phyloP scores from a whole-genome alignment of 2,113 vertebrate species.

The Rhadina sibilatrix region DNA sequence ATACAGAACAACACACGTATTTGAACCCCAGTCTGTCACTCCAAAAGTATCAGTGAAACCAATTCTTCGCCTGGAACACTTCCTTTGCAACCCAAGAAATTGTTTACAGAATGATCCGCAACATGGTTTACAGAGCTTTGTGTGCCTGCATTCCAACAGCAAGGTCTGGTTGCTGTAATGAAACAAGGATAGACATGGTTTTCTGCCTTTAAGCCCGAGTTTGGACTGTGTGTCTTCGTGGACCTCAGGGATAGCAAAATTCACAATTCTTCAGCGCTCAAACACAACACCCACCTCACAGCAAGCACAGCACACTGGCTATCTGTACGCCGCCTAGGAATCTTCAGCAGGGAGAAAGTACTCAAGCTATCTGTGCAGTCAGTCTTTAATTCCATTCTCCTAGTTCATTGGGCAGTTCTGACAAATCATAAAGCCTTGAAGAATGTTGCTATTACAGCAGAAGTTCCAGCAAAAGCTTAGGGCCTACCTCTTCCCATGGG shows the following conservation, averaged over 20 bases:
- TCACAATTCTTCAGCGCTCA: background rate
- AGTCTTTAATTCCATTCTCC: background rate
- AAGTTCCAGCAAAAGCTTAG: background rate
- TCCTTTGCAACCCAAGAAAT: background rate
- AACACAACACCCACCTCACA: background rate
- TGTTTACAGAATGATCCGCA: background rate
- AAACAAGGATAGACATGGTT: background rate
- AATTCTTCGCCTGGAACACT: background rate
- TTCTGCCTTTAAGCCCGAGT: background rate
- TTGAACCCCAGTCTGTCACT: background rate
- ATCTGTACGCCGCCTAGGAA: background rate
- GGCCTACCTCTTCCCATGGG: background rate
- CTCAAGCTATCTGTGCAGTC: background rate
- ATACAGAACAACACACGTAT: rapidly evolving
- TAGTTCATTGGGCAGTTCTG: background rate
- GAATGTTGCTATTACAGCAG: background rate
- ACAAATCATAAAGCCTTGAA: background rate
- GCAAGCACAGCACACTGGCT: rapidly evolving
- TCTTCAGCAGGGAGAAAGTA: background rate
- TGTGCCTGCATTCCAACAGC: background rate
- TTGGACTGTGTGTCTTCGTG: rapidly evolving
- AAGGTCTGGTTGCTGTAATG: background rate
- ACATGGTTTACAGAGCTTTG: rapidly evolving
- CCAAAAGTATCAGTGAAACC: background rate
- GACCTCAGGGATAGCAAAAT: background rate